Conservation (phyloP, 2,888 invertebrate genomes). For the Andrena marginata region DNA sequence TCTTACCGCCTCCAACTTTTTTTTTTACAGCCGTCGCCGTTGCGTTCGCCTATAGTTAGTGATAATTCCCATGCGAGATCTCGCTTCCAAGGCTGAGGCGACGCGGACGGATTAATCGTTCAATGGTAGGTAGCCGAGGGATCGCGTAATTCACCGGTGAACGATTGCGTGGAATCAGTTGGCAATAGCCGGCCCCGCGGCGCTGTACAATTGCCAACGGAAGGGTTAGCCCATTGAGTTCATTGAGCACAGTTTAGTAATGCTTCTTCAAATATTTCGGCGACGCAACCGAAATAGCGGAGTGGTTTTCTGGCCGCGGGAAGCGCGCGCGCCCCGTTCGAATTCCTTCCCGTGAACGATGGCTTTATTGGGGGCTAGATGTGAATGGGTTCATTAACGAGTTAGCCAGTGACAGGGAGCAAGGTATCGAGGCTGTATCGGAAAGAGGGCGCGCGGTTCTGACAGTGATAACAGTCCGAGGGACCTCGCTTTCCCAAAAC, state of each 20-base stretch:
- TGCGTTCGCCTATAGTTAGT: background rate
- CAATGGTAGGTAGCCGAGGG: constrained; percentile 18
- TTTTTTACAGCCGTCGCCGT: background rate
- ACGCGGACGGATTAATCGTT: constrained; percentile 25
- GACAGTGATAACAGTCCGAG: too few species aligned
- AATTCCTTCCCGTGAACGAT: constrained; percentile 16
- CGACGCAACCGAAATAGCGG: constrained; percentile 42
- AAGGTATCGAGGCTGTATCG: background rate
- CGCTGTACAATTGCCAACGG: constrained; percentile 56
- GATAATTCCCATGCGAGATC: background rate
- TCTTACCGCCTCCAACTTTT: too few species aligned
- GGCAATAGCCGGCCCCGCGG: background rate
- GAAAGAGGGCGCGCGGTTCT: background rate
- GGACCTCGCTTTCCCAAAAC: background rate
- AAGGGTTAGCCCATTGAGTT: constrained; percentile 55
- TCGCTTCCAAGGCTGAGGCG: background rate
- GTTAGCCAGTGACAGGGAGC: background rate
- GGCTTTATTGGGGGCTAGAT: background rate
- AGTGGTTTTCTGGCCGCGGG: constrained; percentile 41
- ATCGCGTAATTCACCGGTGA: constrained; percentile 24
- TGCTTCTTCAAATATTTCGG: constrained; percentile 51
- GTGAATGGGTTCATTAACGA: constrained; percentile 49
- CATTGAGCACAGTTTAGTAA: constrained; percentile 65
- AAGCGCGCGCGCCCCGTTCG: constrained; percentile 1
- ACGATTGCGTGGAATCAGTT: constrained; percentile 48